These are phyloP conservation scores for Ceyx erithaca DNA, from an alignment of 2,797 vertebrate species.

Conservation along the genomic window DNA sequence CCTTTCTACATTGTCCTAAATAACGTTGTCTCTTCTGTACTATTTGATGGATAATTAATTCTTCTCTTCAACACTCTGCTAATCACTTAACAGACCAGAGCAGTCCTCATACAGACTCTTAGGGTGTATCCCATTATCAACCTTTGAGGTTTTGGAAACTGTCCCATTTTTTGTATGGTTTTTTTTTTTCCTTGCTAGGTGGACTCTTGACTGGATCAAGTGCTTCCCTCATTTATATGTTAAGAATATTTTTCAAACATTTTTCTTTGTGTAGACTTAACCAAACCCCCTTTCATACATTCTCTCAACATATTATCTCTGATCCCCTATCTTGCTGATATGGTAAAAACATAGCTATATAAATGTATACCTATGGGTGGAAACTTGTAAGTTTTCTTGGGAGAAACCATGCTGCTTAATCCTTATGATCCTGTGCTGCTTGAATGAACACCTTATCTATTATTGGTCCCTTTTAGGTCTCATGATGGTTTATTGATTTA, in stretches of 20 bases:
- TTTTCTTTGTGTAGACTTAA: background rate
- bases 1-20: background rate
- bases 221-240: background rate
- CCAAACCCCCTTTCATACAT: background rate
- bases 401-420: background rate
- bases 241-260: background rate
- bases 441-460: background rate
- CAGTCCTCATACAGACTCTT: background rate
- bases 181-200: background rate
- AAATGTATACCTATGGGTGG: background rate
- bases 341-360: background rate
- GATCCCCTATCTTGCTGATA: background rate
- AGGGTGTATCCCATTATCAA: background rate
- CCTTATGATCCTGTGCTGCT: background rate
- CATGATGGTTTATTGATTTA: slow-evolving; percentile 27
- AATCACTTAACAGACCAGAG: background rate
- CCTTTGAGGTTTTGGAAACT: background rate
- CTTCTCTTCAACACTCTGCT: background rate
- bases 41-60: background rate
- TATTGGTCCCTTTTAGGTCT: slow-evolving; percentile 4
- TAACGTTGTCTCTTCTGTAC: background rate
- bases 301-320: background rate
- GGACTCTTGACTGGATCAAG: background rate
- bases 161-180: background rate
- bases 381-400: background rate